Conservation (phyloP, 2,888 invertebrate species). For the Baronia brevicornis region DNA sequence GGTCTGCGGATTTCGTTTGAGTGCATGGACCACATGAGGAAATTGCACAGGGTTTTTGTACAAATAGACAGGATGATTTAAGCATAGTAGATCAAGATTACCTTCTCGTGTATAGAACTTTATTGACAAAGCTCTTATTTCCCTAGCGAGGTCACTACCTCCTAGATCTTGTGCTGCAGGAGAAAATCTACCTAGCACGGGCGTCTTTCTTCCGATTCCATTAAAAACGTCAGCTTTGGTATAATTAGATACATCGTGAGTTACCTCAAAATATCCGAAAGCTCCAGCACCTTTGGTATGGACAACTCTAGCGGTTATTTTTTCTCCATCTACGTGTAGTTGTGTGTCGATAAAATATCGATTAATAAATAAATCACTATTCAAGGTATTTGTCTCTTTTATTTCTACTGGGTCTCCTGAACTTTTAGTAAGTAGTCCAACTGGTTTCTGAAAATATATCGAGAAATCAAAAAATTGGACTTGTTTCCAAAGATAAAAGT, state of each 20-base stretch:
- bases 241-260: conserved; percentile 85
- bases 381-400: conserved; percentile 82
- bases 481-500: not conserved
- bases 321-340: conserved; percentile 85
- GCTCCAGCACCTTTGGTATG: conserved; percentile 94
- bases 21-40: conserved; percentile 89
- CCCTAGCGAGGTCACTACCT: conserved; percentile 87
- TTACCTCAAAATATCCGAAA: conserved; percentile 88
- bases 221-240: conserved; percentile 84
- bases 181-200: conserved; percentile 83
- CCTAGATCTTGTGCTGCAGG: conserved; percentile 88
- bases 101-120: conserved; percentile 95
- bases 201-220: conserved; percentile 83
- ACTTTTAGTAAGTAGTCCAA: conserved; percentile 79
- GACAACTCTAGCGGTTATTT: conserved; percentile 93
- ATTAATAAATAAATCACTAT: conserved; percentile 68
- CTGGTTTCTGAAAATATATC: conserved; percentile 50
- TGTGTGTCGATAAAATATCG: conserved; percentile 36
- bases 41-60: conserved; percentile 89
- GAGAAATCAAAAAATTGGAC: not conserved
- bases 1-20: conserved; percentile 92
- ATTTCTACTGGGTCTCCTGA: conserved; percentile 85
- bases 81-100: conserved; percentile 90
- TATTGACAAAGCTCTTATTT: conserved; percentile 89
- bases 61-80: conserved; percentile 91